Conservation (phyloP, 2,113 vertebrate species). For the Trochalopteron elliotii region DNA sequence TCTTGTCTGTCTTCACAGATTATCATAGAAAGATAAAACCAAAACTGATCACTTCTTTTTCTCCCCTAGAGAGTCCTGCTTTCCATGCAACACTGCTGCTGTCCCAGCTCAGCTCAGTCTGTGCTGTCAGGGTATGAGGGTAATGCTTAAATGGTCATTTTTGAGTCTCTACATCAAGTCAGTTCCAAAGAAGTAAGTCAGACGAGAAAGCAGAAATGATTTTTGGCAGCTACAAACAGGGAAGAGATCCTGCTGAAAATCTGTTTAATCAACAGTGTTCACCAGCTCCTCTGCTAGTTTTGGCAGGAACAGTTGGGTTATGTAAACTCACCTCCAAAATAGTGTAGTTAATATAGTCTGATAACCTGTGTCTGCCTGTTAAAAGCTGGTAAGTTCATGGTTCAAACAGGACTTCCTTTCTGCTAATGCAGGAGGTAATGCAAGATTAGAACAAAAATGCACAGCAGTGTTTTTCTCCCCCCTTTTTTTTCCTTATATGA, state of each 20-base stretch:
- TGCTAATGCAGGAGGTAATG: not conserved
- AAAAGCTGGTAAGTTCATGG: not conserved
- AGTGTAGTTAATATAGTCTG: not conserved
- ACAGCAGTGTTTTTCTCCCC: not conserved
- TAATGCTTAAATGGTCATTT: not conserved
- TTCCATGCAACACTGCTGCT: not conserved
- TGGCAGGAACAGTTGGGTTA: not conserved
- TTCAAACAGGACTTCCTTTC: not conserved
- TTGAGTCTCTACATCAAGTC: not conserved
- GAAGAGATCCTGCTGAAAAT: not conserved
- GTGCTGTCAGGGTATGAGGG: not conserved
- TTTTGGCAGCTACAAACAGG: not conserved
- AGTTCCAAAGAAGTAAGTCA: slow-evolving; percentile 16
- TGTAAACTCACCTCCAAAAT: not conserved
- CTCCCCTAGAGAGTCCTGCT: not conserved
- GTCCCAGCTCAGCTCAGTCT: not conserved
- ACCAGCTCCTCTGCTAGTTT: not conserved
- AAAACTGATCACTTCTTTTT: not conserved
- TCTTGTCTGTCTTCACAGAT: not conserved
- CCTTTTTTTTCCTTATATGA: not conserved
- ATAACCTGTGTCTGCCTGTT: not conserved
- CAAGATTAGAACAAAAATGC: not conserved
- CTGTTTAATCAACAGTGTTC: not conserved
- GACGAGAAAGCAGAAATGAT: not conserved
- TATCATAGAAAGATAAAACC: not conserved